These are phyloP conservation scores for Psylliodes chrysocephalus DNA, from an alignment of 2,888 invertebrate species.

Conservation along the genomic window DNA sequence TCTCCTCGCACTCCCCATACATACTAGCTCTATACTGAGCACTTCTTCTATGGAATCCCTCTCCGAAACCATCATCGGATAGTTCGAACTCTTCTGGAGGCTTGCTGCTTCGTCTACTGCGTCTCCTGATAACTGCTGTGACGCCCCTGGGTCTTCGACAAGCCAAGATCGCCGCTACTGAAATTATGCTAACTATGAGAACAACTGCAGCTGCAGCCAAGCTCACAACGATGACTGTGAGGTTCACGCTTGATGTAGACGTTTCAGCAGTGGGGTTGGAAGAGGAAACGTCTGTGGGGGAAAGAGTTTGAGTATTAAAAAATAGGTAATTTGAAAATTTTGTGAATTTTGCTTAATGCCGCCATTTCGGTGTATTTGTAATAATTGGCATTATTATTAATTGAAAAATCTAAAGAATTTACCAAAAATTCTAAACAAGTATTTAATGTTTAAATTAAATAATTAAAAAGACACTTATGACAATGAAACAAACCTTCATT, in stretches of 20 bases:
- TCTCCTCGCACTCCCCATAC: slow-evolving; percentile 60
- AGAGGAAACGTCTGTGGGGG: slow-evolving; percentile 45
- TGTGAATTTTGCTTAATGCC: too few relatives aligned
- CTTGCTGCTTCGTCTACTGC: slow-evolving; percentile 53
- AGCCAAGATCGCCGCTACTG: slow-evolving; percentile 59
- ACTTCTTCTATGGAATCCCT: slow-evolving; percentile 62
- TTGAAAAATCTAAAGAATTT: too few relatives aligned
- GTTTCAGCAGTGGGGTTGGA: slow-evolving; percentile 44
- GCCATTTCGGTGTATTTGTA: too few relatives aligned
- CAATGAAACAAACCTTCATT: too few relatives aligned
- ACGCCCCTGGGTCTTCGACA: slow-evolving; percentile 56
- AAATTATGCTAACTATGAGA: slow-evolving; percentile 59
- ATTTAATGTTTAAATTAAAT: too few relatives aligned
- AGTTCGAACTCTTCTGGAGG: slow-evolving; percentile 61
- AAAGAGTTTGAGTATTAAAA: too few relatives aligned
- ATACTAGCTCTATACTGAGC: slow-evolving; percentile 62
- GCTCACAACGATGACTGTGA: slow-evolving; percentile 61
- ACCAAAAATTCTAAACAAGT: too few relatives aligned
- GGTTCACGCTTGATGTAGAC: slow-evolving; percentile 43
- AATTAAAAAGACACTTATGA: too few relatives aligned
- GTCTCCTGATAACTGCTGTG: slow-evolving; percentile 44
- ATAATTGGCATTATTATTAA: too few relatives aligned
- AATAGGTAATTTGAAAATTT: too few relatives aligned
- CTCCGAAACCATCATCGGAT: slow-evolving; percentile 63
- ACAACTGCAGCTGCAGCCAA: slow-evolving; percentile 59